Evolutionary conservation across 2,113 vertebrate genomes (phyloP).

Genomic region (Deroptyus accipitrinus): DNA sequence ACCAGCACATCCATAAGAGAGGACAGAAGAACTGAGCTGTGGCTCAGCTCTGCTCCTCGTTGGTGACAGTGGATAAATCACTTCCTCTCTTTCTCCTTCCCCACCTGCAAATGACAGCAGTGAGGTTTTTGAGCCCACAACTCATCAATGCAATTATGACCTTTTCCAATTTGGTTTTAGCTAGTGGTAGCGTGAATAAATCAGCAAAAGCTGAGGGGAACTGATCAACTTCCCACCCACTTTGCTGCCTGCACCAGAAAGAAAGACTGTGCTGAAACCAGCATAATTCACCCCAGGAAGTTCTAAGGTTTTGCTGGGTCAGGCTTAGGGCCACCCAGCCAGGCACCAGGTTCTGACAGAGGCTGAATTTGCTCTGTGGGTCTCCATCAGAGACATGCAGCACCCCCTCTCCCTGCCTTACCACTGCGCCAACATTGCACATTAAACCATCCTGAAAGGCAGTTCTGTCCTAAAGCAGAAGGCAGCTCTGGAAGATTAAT

Average conservation of each 20-base stretch:
- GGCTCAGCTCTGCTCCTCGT: neutral
- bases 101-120: neutral
- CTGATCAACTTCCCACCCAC: neutral
- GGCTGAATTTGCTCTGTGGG: neutral
- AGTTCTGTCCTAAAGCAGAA: neutral
- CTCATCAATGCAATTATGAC: neutral
- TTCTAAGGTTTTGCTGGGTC: neutral
- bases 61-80: neutral
- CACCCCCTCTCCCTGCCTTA: neutral
- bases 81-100: neutral
- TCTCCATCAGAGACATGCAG: neutral
- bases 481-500: neutral
- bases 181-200: neutral
- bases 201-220: neutral
- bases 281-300: neutral
- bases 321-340: neutral
- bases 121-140: neutral
- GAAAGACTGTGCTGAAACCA: neutral
- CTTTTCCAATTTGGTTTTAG: neutral
- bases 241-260: neutral
- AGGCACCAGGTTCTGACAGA: neutral
- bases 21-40: neutral
- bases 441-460: neutral
- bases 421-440: neutral
- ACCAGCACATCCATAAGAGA: accelerated